Conservation (phyloP, 2,797 vertebrate species). For the Moxostoma hubbsi region DNA sequence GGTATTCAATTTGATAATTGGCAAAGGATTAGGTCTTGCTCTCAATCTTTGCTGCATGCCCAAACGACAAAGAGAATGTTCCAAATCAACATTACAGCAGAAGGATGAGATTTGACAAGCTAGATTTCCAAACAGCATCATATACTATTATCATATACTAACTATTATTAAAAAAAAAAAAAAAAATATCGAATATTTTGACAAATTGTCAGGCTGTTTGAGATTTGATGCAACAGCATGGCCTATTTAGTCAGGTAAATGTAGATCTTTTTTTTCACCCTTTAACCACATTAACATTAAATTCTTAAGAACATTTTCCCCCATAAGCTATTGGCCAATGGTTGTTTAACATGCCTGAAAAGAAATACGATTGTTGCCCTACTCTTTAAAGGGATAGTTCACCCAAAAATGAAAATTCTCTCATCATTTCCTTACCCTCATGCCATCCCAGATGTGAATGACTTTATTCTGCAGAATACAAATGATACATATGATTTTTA, state of each 20-base stretch:
- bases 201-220: not conserved
- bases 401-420: too few species aligned
- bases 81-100: not conserved
- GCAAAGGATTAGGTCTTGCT: not conserved
- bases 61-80: not conserved
- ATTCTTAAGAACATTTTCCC: not conserved
- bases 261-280: not conserved
- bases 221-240: not conserved
- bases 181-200: constrained; percentile 12
- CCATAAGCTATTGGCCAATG: too few species aligned
- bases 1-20: not conserved
- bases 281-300: not conserved
- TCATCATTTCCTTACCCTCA: too few species aligned
- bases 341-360: too few species aligned
- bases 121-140: constrained; percentile 11
- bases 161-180: not conserved
- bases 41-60: constrained; percentile 17
- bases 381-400: too few species aligned
- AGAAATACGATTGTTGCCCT: too few species aligned
- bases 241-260: not conserved
- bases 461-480: too few species aligned
- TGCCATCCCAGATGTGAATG: too few species aligned
- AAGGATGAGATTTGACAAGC: constrained; percentile 1
- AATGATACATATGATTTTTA: too few species aligned
- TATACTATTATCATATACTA: too few species aligned